Base-by-base conservation (phyloP, 2,888 invertebrate species). In the Aleiodes leptofemur region DNA sequence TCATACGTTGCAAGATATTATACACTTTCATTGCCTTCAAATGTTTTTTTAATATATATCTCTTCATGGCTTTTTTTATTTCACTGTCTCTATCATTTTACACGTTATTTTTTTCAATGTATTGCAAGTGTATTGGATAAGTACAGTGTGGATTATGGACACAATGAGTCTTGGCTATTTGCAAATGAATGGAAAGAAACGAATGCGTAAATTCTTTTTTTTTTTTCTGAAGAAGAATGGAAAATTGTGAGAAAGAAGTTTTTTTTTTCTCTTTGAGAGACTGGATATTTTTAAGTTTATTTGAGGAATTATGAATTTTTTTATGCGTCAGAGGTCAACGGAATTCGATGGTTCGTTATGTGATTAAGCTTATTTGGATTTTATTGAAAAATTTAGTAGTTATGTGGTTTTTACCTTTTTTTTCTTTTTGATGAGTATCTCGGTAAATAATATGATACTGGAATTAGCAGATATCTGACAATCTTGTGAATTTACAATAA, bases 1-100 rank as follows among this genome's bases (percentile, higher is more conserved):
- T 43, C 50, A 23, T 68, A 29, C 66, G 68, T 51, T 68, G 68
- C 68, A 51, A 51, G 14, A 53, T 53, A 53, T 14, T 68, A 51
- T 64, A 64, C 43, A 64, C 64, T 64, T 64, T 64, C 64, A 64
- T 64, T 64, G 48, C 64, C 64, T 69, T 53, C 68, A 31, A 69
- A n/a, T 55, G 55, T 43, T 64, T 69, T 69, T 53, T 69, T 51
- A 69, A 69, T 53, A 50, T 23, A 23, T 23, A 23, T 23, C 23
- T 69, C 68, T 51, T 43, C 14, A 34, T 34, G 56, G 31, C 31
- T 23, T 8, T 14, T 53, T 55, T 23, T 8, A 11, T 53, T 9
- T n/a, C 8, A 4, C 68, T 61, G 23, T 53, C 68, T 69, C 68
- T 31, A 23, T 69, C 51, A 14, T 6, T 69, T 53, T 53, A 53